Conservation (phyloP, 2,113 vertebrate species). For the Microcebus murinus region DNA sequence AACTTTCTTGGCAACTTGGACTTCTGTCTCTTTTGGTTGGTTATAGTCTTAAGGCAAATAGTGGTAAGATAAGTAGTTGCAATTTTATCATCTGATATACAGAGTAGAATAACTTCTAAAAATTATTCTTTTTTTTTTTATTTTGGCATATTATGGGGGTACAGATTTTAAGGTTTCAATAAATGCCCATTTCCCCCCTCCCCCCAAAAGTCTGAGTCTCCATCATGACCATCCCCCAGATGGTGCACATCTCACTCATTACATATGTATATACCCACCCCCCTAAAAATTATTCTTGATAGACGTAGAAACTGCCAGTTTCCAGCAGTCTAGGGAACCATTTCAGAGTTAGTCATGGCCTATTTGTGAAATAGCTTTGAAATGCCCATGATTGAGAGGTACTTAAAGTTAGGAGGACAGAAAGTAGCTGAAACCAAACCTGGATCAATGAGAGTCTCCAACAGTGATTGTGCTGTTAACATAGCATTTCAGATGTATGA, state of each 20-base stretch:
- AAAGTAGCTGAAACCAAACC: background rate
- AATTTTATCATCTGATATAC: accelerated
- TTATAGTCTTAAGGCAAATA: background rate
- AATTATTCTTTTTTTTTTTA: background rate
- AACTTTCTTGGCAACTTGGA: background rate
- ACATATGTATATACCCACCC: no score
- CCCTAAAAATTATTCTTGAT: background rate
- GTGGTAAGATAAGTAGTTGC: accelerated
- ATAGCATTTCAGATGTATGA: no score
- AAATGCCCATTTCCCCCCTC: no score
- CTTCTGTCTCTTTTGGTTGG: background rate
- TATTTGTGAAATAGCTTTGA: background rate
- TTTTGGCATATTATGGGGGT: no score
- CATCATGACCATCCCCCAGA: no score
- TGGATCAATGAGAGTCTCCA: no score
- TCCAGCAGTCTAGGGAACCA: background rate
- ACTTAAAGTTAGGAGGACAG: background rate
- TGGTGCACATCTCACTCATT: no score
- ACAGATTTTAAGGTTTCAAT: no score
- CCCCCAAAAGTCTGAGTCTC: no score
- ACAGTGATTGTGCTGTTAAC: background rate
- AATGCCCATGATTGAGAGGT: background rate
- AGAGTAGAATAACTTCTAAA: background rate
- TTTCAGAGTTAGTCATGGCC: background rate
- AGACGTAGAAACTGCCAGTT: background rate